Evolutionary conservation across 2,113 vertebrate species (phyloP).

Genomic region (Ciconia boyciana): DNA sequence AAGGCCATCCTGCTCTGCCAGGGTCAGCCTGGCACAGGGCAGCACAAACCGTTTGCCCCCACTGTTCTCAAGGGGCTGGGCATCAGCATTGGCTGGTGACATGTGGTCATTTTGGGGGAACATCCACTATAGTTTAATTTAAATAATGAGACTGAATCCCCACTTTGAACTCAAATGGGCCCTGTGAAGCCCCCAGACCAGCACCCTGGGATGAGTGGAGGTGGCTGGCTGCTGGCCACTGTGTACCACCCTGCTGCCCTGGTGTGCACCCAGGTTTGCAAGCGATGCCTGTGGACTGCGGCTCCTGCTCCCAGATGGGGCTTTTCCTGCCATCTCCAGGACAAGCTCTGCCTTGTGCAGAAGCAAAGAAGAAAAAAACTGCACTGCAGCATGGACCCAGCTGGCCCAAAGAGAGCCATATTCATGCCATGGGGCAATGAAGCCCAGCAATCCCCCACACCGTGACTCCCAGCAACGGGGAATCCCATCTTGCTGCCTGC

Average conservation of each 20-base stretch:
- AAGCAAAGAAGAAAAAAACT: background rate
- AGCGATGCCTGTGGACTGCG: background rate
- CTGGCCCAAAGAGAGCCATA: background rate
- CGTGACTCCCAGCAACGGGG: rapidly evolving
- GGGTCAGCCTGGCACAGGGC: background rate
- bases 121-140: background rate
- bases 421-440: background rate
- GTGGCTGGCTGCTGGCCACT: background rate
- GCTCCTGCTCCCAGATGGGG: background rate
- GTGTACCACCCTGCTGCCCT: background rate
- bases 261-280: background rate
- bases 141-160: background rate
- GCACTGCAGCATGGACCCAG: background rate
- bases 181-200: background rate
- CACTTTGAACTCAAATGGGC: background rate
- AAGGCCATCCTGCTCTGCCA: background rate
- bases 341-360: background rate
- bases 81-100: too few relatives aligned
- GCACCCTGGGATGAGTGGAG: background rate
- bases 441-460: background rate
- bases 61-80: background rate
- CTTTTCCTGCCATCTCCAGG: background rate
- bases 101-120: background rate
- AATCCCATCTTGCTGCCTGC: background rate
- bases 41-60: background rate